Evolutionary conservation across 2,797 vertebrate species (phyloP).

Genomic region (Xiphorhynchus erythropygius): DNA sequence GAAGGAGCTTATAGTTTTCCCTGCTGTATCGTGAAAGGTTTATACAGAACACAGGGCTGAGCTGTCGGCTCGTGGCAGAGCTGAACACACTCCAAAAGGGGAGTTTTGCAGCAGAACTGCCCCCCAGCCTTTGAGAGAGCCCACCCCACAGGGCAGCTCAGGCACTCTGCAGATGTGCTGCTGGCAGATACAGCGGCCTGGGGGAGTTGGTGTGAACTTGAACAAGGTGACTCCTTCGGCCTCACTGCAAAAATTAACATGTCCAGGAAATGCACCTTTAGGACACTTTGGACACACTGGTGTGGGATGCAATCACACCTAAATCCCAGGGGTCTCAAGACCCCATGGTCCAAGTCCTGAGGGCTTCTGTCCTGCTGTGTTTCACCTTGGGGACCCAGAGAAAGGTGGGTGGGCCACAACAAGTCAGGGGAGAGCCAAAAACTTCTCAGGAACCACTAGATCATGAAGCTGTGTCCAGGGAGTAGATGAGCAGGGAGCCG

Average conservation of each 20-base stretch:
- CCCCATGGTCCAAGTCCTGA: rapidly evolving
- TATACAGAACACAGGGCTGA: neutral
- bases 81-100: neutral
- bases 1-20: neutral
- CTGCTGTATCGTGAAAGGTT: neutral
- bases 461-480: rapidly evolving
- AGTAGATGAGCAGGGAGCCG: neutral
- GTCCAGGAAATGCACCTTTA: neutral
- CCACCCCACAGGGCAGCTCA: neutral
- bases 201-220: neutral
- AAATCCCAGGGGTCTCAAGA: neutral
- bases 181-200: neutral
- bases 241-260: neutral
- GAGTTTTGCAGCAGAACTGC: neutral
- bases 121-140: neutral
- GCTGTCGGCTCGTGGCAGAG: neutral
- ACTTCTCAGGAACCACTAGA: neutral
- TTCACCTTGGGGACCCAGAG: neutral
- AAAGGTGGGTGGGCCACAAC: rapidly evolving
- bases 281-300: neutral
- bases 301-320: neutral
- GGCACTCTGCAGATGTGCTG: neutral
- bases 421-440: neutral
- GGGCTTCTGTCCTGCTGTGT: neutral
- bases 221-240: neutral